phyloP scores from a whole-genome alignment of 2,888 invertebrate species.

The Eilema depressum region DNA sequence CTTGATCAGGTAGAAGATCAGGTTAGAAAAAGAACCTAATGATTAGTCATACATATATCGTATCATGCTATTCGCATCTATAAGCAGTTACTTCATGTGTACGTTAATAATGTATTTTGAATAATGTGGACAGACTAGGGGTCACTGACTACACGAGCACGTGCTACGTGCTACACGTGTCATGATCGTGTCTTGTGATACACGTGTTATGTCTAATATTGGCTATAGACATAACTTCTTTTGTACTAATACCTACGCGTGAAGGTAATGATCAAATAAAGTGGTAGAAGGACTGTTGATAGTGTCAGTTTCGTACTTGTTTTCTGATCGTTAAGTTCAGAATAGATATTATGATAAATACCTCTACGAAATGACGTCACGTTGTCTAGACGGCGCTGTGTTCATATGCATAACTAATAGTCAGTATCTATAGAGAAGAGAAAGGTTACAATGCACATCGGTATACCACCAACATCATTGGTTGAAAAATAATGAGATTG shows the following conservation, averaged over 20 bases:
- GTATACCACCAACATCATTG: background rate
- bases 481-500: no score
- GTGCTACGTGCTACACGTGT: background rate
- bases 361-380: conserved; percentile 1
- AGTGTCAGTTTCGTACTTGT: background rate
- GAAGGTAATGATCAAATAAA: background rate
- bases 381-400: background rate
- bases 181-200: no score
- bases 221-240: no score
- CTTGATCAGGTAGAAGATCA: background rate
- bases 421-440: background rate
- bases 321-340: background rate
- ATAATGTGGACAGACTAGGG: conserved; percentile 1
- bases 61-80: background rate
- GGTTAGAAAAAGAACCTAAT: no score
- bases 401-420: no score
- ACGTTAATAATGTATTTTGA: background rate
- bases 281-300: background rate
- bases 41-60: no score
- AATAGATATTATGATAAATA: background rate
- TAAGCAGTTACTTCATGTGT: background rate
- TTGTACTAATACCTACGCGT: background rate
- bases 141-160: background rate
- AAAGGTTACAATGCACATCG: background rate
- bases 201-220: no score